Evolutionary conservation across 2,797 vertebrate species (phyloP).

Genomic region (Siniperca scherzeri): DNA sequence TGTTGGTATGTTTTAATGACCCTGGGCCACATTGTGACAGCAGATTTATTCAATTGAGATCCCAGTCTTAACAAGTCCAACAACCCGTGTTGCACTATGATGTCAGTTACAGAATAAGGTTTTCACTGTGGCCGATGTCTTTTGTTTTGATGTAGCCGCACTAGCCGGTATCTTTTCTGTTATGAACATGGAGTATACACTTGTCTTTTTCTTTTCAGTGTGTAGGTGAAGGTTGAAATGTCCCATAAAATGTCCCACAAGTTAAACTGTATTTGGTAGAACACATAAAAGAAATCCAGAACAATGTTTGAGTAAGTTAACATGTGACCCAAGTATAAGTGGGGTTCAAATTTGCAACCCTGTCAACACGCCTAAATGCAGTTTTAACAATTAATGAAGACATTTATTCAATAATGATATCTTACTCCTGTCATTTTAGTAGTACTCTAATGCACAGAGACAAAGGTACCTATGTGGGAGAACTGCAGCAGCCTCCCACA

Average conservation of each 20-base stretch:
- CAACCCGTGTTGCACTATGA: constrained; percentile 33
- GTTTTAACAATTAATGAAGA: not conserved
- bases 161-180: constrained; percentile 3
- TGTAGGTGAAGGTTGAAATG: not conserved
- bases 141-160: constrained; percentile 20
- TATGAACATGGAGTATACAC: not conserved
- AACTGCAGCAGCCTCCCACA: no score
- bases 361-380: not conserved
- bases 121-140: constrained; percentile 1
- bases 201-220: not conserved
- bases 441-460: not conserved
- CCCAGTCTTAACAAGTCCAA: constrained; percentile 49
- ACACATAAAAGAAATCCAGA: not conserved
- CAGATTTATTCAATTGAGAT: constrained; percentile 55
- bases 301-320: not conserved
- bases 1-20: constrained; percentile 65
- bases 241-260: not conserved
- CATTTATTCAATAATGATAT: not conserved
- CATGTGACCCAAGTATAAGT: not conserved
- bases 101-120: constrained; percentile 46
- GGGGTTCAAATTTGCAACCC: not conserved
- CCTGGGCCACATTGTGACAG: constrained; percentile 47
- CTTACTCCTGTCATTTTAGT: not conserved
- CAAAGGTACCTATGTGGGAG: not conserved
- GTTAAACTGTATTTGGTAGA: not conserved